Percentiles rank a stretch among this genome's conserved stretches.
phyloP scores from a whole-genome alignment of 2,888 invertebrate genomes.

The Anoncus sp. region DNA sequence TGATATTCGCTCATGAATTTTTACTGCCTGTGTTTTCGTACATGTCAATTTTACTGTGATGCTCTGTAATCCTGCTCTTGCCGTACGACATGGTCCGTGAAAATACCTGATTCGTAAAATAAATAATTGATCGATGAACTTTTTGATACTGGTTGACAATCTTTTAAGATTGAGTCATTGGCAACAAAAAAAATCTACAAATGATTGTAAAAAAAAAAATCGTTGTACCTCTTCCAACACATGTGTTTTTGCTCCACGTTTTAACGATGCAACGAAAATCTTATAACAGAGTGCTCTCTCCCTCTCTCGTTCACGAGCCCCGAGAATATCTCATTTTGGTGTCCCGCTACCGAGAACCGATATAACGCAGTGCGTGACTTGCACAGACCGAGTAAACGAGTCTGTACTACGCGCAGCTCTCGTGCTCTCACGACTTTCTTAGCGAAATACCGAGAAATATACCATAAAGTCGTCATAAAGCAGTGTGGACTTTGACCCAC shows the following conservation, averaged over 20 bases:
- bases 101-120: background rate
- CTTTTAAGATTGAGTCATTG: background rate
- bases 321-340: constrained; percentile 60
- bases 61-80: too few species aligned
- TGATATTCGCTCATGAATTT: too few species aligned
- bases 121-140: background rate
- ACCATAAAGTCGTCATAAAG: constrained; percentile 58
- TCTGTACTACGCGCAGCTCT: constrained; percentile 33
- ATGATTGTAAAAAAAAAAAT: background rate
- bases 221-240: constrained; percentile 10
- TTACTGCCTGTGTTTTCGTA: too few species aligned
- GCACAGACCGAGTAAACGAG: constrained; percentile 45
- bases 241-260: constrained; percentile 20
- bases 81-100: background rate
- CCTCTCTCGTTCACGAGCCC: constrained; percentile 28
- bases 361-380: constrained; percentile 65
- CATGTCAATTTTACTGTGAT: too few species aligned
- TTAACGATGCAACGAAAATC: constrained; percentile 41
- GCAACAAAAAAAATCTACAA: background rate
- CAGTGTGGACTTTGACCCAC: constrained; percentile 63
- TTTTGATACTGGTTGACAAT: background rate
- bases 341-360: constrained; percentile 69
- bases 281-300: background rate
- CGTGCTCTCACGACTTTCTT: constrained; percentile 36
- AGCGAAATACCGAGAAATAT: constrained; percentile 71